phyloP scores from a whole-genome alignment of 2,797 vertebrate species.

The Euthynnus affinis region DNA sequence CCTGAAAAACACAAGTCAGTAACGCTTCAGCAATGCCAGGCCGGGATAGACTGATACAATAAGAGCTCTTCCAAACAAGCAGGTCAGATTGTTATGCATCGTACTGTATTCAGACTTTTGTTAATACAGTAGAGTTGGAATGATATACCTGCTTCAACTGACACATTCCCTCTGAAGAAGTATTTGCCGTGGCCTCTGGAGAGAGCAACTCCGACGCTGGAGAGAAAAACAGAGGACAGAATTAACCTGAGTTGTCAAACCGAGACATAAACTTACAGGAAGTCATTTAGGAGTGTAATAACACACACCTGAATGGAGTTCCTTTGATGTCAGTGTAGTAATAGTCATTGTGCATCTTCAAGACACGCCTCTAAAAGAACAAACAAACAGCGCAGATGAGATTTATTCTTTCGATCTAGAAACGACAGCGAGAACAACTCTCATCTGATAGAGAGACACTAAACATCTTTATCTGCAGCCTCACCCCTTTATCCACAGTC shows the following conservation, averaged over 20 bases:
- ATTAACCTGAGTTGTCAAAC: slow-evolving; percentile 10
- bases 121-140: slow-evolving; percentile 6
- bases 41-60: slow-evolving; percentile 41
- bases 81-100: slow-evolving; percentile 34
- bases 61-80: slow-evolving; percentile 36
- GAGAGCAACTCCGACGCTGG: slow-evolving; percentile 95
- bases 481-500: slow-evolving; percentile 98
- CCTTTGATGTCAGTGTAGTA: slow-evolving; percentile 99
- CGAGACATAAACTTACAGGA: slow-evolving; percentile 25
- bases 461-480: slow-evolving; percentile 59
- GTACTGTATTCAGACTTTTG: slow-evolving; percentile 9
- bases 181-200: slow-evolving; percentile 98
- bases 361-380: slow-evolving; percentile 92
- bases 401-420: slow-evolving; percentile 28
- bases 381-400: slow-evolving; percentile 24
- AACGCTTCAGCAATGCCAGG: slow-evolving; percentile 73
- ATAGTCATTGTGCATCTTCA: slow-evolving; percentile 99
- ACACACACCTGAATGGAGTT: slow-evolving; percentile 94
- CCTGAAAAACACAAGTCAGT: slow-evolving; percentile 88
- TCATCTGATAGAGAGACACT: slow-evolving; percentile 32
- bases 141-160: slow-evolving; percentile 92
- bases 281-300: slow-evolving; percentile 4
- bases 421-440: slow-evolving; percentile 8
- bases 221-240: slow-evolving; percentile 33
- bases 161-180: slow-evolving; percentile 97